A percentile compares a stretch with the other conserved stretches of the same genome.
Conservation (phyloP, 2,888 invertebrate genomes). For the Empis stercorea region DNA sequence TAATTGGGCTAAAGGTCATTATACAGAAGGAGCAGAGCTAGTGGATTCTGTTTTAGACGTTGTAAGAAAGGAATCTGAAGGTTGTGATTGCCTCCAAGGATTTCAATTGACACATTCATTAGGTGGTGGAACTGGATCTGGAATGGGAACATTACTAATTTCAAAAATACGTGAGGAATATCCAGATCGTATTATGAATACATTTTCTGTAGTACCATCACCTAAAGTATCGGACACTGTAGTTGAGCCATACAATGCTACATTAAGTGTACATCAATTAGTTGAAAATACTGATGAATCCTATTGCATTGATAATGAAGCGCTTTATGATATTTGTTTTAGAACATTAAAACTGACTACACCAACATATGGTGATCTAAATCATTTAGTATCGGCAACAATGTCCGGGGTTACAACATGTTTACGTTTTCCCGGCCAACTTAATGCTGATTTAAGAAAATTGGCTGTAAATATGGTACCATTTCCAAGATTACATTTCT, state of each 20-base stretch:
- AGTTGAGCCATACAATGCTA: constrained; percentile 78
- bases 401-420: constrained; percentile 84
- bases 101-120: constrained; percentile 72
- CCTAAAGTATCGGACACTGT: constrained; percentile 58
- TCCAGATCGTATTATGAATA: constrained; percentile 77
- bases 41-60: constrained; percentile 77
- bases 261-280: constrained; percentile 74
- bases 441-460: constrained; percentile 86
- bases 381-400: constrained; percentile 77
- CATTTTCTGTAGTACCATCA: constrained; percentile 71
- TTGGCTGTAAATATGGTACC: constrained; percentile 95
- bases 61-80: constrained; percentile 74
- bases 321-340: constrained; percentile 86
- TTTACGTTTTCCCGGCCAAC: constrained; percentile 80
- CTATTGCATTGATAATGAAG: constrained; percentile 87
- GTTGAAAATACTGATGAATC: constrained; percentile 87
- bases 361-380: constrained; percentile 86
- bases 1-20: constrained; percentile 86
- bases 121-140: constrained; percentile 81
- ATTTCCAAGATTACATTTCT: constrained; percentile 90
- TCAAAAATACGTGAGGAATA: constrained; percentile 83
- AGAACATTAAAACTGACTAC: constrained; percentile 76
- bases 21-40: constrained; percentile 83
- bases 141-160: constrained; percentile 76
- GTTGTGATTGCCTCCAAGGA: constrained; percentile 78